These are phyloP conservation scores for Apodemus agrarius DNA, from an alignment of 2,797 vertebrate genomes.

Conservation along the genomic window DNA sequence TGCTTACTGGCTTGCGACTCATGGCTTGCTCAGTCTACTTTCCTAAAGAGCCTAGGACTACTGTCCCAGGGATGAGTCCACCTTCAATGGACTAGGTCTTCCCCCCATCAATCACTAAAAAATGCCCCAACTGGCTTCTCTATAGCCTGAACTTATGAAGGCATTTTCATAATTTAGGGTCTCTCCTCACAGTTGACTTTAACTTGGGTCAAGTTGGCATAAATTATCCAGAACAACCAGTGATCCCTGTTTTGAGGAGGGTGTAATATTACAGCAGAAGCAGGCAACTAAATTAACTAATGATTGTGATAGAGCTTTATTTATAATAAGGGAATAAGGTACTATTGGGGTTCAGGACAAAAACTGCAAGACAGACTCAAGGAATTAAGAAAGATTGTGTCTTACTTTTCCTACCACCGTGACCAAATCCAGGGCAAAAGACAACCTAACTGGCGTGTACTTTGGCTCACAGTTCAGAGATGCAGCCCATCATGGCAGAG, in stretches of 20 bases:
- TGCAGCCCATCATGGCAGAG: no score
- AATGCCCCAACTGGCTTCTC: background rate
- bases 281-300: background rate
- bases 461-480: background rate
- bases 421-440: background rate
- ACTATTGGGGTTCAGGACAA: background rate
- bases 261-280: background rate
- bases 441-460: background rate
- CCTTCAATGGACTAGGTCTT: background rate
- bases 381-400: background rate
- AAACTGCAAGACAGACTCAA: background rate
- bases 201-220: background rate
- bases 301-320: background rate
- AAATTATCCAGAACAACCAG: background rate
- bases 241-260: rapidly evolving
- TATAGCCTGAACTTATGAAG: background rate
- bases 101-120: background rate
- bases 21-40: background rate
- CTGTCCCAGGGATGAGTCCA: background rate
- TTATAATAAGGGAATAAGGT: background rate
- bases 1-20: background rate
- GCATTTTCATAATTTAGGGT: background rate
- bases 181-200: background rate
- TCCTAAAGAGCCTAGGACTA: background rate
- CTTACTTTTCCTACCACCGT: background rate